Evolutionary conservation across 2,113 vertebrate genomes (phyloP).

Genomic region (Circaetus gallicus): DNA sequence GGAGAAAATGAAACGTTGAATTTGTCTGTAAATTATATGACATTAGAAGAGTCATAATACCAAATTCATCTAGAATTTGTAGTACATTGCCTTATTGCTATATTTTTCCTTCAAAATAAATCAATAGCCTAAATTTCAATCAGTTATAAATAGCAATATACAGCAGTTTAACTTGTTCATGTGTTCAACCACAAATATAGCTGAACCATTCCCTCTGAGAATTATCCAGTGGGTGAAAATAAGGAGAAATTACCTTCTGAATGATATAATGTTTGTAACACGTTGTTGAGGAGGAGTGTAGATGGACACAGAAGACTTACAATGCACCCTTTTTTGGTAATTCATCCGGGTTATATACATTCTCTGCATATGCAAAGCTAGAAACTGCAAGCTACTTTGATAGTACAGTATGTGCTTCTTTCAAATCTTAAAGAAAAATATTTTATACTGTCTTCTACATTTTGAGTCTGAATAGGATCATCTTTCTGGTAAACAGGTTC

Average conservation of each 20-base stretch:
- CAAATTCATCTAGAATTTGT: neutral
- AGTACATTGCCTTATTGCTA: neutral
- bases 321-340: neutral
- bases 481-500: neutral
- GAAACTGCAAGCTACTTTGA: neutral
- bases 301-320: neutral
- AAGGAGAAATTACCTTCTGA: neutral
- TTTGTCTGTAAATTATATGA: neutral
- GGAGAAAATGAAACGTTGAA: neutral
- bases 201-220: neutral
- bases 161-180: neutral
- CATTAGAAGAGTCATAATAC: neutral
- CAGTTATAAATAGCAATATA: neutral
- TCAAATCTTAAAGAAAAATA: neutral
- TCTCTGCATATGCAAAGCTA: neutral
- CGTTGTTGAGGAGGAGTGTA: neutral
- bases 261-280: neutral
- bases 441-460: neutral
- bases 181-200: neutral
- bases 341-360: neutral
- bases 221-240: neutral
- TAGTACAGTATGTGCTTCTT: neutral
- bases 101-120: constrained; percentile 23
- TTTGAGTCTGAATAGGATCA: neutral
- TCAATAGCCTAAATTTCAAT: neutral